Conservation (phyloP, 1,140 invertebrate genomes). For the Lepidurus couesii region DNA sequence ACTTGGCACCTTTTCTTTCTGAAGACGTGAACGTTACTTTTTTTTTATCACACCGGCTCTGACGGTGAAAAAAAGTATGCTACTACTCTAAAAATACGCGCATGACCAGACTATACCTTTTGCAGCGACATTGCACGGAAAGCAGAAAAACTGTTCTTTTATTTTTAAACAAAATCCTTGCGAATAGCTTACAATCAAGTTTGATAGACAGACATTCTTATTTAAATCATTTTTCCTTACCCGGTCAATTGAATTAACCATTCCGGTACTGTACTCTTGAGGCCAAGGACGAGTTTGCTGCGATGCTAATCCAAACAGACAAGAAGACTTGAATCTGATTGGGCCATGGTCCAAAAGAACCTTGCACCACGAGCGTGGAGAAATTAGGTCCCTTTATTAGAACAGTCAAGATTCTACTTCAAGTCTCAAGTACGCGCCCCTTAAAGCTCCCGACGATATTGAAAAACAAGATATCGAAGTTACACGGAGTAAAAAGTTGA, state of each 20-base stretch:
- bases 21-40: slow-evolving; percentile 8
- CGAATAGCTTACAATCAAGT: neutral
- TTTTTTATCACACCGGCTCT: neutral
- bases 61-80: neutral
- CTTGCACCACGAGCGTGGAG: neutral
- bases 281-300: neutral
- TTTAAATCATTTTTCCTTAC: neutral
- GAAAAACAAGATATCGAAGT: neutral
- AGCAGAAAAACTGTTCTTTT: no score
- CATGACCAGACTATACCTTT: neutral
- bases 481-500: neutral
- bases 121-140: neutral
- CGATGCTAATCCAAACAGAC: neutral
- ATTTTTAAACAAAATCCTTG: no score
- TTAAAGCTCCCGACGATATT: neutral
- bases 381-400: slow-evolving; percentile 19
- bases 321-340: neutral
- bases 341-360: neutral
- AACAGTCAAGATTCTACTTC: neutral
- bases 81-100: slow-evolving; percentile 22
- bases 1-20: neutral
- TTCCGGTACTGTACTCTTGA: neutral
- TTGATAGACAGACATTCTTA: neutral
- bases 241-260: neutral
- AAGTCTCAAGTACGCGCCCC: neutral